phyloP scores from a whole-genome alignment of 2,113 vertebrate genomes.

The Dendrocopos noguchii region DNA sequence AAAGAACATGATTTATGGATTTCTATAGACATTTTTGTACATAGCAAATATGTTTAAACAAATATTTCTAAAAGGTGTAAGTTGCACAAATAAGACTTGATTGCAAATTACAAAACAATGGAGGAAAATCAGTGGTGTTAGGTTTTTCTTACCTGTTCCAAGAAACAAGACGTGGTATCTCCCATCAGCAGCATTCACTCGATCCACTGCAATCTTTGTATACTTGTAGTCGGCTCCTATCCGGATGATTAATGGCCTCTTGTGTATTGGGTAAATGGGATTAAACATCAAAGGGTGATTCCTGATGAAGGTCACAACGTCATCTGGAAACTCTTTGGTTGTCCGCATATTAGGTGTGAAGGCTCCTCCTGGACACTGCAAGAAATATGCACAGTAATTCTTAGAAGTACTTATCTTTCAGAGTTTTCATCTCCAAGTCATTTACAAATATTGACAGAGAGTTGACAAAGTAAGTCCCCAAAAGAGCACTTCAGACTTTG shows the following conservation, averaged over 20 bases:
- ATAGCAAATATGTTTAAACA: background rate
- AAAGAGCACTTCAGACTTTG: background rate
- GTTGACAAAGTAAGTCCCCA: background rate
- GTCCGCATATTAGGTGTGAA: conserved; percentile 93
- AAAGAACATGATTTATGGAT: background rate
- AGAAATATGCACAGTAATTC: background rate
- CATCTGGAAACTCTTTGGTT: conserved; percentile 97
- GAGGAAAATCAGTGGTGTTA: background rate
- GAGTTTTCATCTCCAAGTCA: background rate
- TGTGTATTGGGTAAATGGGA: conserved; percentile 89
- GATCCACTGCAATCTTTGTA: conserved; percentile 92
- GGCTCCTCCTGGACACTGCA: conserved; percentile 94
- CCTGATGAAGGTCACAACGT: conserved; percentile 95
- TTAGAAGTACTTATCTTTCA: background rate
- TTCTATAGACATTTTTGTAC: background rate
- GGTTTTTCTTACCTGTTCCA: conserved; percentile 85
- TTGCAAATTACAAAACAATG: background rate
- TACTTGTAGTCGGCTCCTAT: conserved; percentile 94
- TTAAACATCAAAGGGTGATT: conserved; percentile 99
- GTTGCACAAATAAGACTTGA: background rate
- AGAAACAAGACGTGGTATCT: conserved; percentile 95
- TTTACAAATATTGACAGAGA: background rate
- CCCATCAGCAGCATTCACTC: conserved; percentile 91
- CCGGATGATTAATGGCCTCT: conserved; percentile 89
- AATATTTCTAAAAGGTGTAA: background rate